Evolutionary conservation across 2,113 vertebrate species (phyloP), one percentile per base, ranked within the genome.

Genomic region (Cochlearius cochlearius): DNA sequence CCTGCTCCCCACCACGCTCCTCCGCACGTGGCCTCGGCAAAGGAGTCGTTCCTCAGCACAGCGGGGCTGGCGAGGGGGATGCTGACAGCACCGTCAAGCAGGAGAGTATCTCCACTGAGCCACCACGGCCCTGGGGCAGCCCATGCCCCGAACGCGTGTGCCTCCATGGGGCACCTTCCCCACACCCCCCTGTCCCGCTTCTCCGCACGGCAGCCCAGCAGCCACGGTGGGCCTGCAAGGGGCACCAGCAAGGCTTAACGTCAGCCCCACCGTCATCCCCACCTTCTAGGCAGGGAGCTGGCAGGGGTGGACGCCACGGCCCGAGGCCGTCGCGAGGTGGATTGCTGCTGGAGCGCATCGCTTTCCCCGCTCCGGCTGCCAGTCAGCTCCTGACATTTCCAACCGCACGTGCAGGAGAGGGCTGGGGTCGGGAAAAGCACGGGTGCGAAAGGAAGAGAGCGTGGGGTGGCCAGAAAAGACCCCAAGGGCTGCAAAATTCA

Each of bases 401-500:
- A 41, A 45, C 7, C 15, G 1, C 23, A 21, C 0, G 0, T 1
- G n/a, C 3, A 0, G 39, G 36, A 39, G 74, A n/a, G 60, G 32
- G 47, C 7, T 16, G 53, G 68, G 76, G 67, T 62, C 5, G 5
- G 53, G 76, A 72, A 72, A 72, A 52, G 26, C 47, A 36, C 0
- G 8, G 18, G 34, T 62, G 43, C 9, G 7, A 74, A 81, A 38
- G 32, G 56, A 62, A 74, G 14, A 39, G 34, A 75, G 74, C 1
- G 41, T 22, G 15, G 49, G 26, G n/a, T 16, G 47, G 20, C 36
- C 45, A 47, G 79, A 25, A 68, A 50, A 67, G 21, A 15, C 27
- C 4, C 27, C 4, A 5, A 16, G 67, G 68, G 83, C 39, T 86
- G 39, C 38, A 12, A 77, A 77, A 77, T 3, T 25, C 38, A 38